Base-by-base conservation (phyloP, 2,113 vertebrate genomes). In the Pitta sordida region DNA sequence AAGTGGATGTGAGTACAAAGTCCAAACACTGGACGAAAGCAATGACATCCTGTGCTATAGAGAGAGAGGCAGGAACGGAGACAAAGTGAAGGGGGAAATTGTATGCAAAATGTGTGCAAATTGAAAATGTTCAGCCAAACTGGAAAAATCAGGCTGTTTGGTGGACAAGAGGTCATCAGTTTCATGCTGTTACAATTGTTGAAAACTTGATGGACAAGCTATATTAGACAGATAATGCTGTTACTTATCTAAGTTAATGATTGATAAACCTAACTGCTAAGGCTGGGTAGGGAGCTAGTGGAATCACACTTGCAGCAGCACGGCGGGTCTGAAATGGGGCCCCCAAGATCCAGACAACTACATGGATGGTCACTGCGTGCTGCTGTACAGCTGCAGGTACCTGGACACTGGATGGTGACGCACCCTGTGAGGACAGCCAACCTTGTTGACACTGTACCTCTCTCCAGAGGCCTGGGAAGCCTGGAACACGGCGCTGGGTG, bases 371-470 rank as follows among this genome's bases (percentile, higher is more conserved):
- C 53, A 49, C 59, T 2, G 5, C 53, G 22, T 14, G 60, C n/a
- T 49, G 30, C 58, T 14, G 26, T 39, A 15, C 36, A 21, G 26
- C 69, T 39, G 19, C 0, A 0, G 15, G 20, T 64, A 23, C 46
- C 44, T 15, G 49, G 10, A 30, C 2, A 1, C 16, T 0, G 0
- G 21, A 19, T 46, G 39, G 39, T 53, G 36, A 41, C 69, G 62
- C 32, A 11, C 29, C 15, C n/a, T 22, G 1, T 1, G 6, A 19
- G 55, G 20, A 10, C 69, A 56, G 36, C 59, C 6, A 4, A 20
- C n/a, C n/a, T 20, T 37, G 37, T 24, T 0, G 1, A 5, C n/a
- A n/a, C n/a, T n/a, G n/a, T 53, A 18, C 3, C 22, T 10, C 9
- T 79, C 22, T 23, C 15, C 2, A 2, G 22, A 30, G 46, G n/a